Base-by-base conservation (phyloP, 2,113 vertebrate species). In the Labeo catla region DNA sequence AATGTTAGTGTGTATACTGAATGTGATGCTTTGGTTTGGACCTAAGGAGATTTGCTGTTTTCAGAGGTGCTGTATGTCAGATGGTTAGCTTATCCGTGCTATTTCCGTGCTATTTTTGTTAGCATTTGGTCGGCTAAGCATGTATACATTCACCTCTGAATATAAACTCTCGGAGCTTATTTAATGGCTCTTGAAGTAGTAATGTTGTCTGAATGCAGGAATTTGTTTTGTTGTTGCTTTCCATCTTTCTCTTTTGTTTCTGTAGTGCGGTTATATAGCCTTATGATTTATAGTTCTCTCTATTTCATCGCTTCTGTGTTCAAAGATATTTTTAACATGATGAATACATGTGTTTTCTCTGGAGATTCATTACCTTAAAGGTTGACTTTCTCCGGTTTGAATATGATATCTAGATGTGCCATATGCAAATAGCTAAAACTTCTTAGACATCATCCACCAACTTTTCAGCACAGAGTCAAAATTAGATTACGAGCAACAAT, bases 401-500 rank as follows among this genome's bases (percentile, higher is more conserved):
- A 2, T 47, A 12, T 36, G 23, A 52, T n/a, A 50, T 83, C 23
- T 50, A 16, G 15, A 82, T 66, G 12, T 50, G 47, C 28, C 36
- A 3, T 70, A 70, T 82, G 23, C 45, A 82, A 70, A 49, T 19
- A 81, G 19, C 36, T 28, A 85, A 70, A 54, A 81, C 76, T 66
- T 72, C 50, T 85, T 63, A 59, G 81, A 49, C 76, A 52, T 50
- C 39, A 49, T 89, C 34, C n/a, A 72, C 39, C 52, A 72, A 88
- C 83, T 89, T 90, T 89, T 87, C 88, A 81, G 90, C 84, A 83
- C 92, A 86, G 73, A 87, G 91, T 89, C 89, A 90, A 88, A 86
- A 87, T 78, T 90, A 90, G 91, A 93, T 94, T 92, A 93, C 89
- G 93, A 90, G 89, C 91, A 92, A 92, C 93, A 93, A 91, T 90